Conservation (phyloP, 2,113 vertebrate genomes). For the Gopherus flavomarginatus region DNA sequence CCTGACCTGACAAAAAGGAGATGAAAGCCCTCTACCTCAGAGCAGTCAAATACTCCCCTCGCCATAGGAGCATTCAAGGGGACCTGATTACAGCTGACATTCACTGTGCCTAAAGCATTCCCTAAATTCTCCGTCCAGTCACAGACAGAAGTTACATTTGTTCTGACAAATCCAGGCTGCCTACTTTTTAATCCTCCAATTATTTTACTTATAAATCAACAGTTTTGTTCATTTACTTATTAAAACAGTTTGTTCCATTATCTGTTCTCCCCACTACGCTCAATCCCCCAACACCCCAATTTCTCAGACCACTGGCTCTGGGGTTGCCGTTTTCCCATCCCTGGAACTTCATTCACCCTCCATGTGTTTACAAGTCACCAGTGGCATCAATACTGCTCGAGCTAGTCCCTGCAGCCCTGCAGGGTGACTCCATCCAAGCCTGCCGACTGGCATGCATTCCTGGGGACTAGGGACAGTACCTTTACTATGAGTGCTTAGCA, state of each 20-base stretch:
- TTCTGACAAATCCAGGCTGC: slow-evolving; percentile 45
- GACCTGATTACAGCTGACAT: too few species aligned
- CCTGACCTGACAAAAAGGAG: neutral
- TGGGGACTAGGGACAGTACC: neutral
- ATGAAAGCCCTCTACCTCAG: neutral
- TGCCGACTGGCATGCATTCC: neutral
- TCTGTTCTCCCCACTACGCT: neutral
- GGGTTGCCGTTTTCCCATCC: rapidly evolving
- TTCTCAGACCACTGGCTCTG: neutral
- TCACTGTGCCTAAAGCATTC: neutral
- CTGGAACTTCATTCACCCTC: neutral
- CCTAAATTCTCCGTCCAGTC: neutral
- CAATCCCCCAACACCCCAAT: rapidly evolving
- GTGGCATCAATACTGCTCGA: rapidly evolving
- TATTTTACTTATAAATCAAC: slow-evolving; percentile 9
- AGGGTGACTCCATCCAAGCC: neutral
- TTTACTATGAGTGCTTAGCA: neutral
- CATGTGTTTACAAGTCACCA: neutral
- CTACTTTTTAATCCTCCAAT: neutral
- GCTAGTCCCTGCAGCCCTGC: rapidly evolving
- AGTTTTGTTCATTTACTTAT: neutral
- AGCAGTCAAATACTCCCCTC: neutral
- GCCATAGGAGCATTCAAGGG: too few species aligned
- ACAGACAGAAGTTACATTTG: neutral
- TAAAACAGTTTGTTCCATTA: neutral